phyloP scores from a whole-genome alignment of 2,888 invertebrate genomes.

The Drosophila nr. fundita region DNA sequence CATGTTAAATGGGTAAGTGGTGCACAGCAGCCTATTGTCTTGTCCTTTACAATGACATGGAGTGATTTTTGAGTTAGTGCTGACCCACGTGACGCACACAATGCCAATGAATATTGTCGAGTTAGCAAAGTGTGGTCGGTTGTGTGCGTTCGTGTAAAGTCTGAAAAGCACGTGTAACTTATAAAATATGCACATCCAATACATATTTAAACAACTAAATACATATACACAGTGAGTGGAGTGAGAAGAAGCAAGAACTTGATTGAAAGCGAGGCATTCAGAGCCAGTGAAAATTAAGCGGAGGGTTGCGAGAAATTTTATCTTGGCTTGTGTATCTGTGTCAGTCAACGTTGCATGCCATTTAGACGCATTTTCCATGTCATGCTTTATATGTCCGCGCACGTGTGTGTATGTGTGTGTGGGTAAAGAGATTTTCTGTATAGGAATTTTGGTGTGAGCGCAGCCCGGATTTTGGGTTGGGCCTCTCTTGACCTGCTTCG shows the following conservation, averaged over 20 bases:
- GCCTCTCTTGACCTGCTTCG: constrained; percentile 44
- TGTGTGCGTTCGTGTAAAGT: constrained; percentile 26
- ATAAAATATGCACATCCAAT: constrained; percentile 57
- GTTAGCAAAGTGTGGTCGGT: constrained; percentile 34
- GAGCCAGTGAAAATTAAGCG: constrained; percentile 2
- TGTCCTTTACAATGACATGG: constrained; percentile 32
- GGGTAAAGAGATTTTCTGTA: constrained; percentile 33
- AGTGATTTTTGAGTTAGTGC: constrained; percentile 3
- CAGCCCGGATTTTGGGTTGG: constrained; percentile 24
- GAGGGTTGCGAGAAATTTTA: constrained; percentile 23
- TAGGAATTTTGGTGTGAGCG: constrained; percentile 10
- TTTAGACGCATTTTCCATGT: constrained; percentile 41
- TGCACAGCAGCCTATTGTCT: neutral
- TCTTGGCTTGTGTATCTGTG: constrained; percentile 27
- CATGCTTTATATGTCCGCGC: neutral
- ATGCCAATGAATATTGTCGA: constrained; percentile 67
- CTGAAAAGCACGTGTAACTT: constrained; percentile 54
- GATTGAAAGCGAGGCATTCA: constrained; percentile 5
- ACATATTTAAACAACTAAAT: constrained; percentile 65
- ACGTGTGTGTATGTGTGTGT: constrained; percentile 11
- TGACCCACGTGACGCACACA: constrained; percentile 28
- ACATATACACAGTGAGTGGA: constrained; percentile 2
- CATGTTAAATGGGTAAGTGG: constrained; percentile 69
- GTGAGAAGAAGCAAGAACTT: neutral
- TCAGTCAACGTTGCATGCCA: constrained; percentile 28